Conservation (phyloP, 2,113 vertebrate species). For the Centropus bengalensis region DNA sequence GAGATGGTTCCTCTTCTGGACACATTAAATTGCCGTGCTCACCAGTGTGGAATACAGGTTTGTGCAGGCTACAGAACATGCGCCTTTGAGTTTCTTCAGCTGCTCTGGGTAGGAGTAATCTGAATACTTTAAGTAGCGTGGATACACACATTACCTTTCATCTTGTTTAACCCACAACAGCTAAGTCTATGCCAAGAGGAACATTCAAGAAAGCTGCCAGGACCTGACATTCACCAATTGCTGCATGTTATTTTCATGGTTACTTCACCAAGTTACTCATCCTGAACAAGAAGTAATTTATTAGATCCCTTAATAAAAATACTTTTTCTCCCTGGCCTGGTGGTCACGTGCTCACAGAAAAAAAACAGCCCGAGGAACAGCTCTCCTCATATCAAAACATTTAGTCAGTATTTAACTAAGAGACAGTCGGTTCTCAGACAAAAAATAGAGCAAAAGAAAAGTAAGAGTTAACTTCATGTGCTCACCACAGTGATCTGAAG, state of each 20-base stretch:
- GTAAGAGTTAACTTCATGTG: background rate
- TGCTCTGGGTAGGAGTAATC: fast-evolving
- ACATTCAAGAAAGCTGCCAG: too few species aligned
- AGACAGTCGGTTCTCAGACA: background rate
- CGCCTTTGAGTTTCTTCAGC: fast-evolving
- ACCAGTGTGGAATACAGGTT: background rate
- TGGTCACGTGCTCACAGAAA: background rate
- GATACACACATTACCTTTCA: background rate
- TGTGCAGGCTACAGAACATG: background rate
- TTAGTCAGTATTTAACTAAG: background rate
- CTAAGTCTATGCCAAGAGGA: too few species aligned
- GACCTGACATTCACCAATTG: too few species aligned
- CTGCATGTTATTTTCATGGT: too few species aligned
- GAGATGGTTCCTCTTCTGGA: background rate
- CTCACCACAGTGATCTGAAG: background rate
- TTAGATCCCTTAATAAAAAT: too few species aligned
- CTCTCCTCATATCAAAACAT: background rate
- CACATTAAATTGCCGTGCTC: background rate
- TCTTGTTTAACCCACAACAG: too few species aligned
- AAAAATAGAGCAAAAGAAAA: background rate
- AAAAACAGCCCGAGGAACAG: background rate
- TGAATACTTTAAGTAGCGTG: background rate
- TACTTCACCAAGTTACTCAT: too few species aligned
- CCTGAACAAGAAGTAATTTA: too few species aligned
- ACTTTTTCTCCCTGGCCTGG: background rate